Evolutionary conservation across 92 coral and sea anemone species (phyloP), one percentile per base, ranked within the genome.

Genomic region (Palythoa caribaeorum): DNA sequence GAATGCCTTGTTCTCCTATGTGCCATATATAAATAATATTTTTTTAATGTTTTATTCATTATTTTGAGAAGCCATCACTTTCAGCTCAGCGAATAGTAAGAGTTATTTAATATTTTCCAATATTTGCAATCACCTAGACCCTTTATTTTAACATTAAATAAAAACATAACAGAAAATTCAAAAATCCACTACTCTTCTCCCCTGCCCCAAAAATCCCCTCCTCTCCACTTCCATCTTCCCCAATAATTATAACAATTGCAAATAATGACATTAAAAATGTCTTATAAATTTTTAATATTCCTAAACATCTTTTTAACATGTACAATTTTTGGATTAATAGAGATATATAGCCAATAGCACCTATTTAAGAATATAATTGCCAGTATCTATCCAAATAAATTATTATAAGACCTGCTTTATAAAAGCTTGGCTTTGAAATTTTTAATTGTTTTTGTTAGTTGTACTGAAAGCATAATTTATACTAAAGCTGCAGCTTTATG

Each of bases 1-100:
- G 66, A 47, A 77, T 77, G 81, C 81, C 81, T 21, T 77, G 81
- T 79, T 79, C 84, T 79, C 72, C 72, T 79, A 72, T 79, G 53
- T 19, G 59, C 59, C 71, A 59, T 37, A 38, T 35, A 79, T 79
- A 38, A 79, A 53, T 57, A 79, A 13, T 21, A 38, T 0, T 57
- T 21, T 38, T 78, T 78, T 35, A 78, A 55, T 53, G 11, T 53
- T 77, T 77, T 53, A 54, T 52, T 20, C 65, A 52, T 77, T 77
- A 21, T 66, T 77, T 54, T 76, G 62, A 52, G 38, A 17, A 52
- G 63, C 62, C 37, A 50, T 76, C 39, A 76, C 62, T 50, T 39
- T 57, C 14, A 12, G 44, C 44, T 52, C 75, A 79, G 47, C 19
- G 5, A 48, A 85, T 28, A 28, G 81, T 85, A 20, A 85, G 89